These are phyloP conservation scores for Dicaeum eximium DNA, from an alignment of 2,113 vertebrate species.

Conservation along the genomic window DNA sequence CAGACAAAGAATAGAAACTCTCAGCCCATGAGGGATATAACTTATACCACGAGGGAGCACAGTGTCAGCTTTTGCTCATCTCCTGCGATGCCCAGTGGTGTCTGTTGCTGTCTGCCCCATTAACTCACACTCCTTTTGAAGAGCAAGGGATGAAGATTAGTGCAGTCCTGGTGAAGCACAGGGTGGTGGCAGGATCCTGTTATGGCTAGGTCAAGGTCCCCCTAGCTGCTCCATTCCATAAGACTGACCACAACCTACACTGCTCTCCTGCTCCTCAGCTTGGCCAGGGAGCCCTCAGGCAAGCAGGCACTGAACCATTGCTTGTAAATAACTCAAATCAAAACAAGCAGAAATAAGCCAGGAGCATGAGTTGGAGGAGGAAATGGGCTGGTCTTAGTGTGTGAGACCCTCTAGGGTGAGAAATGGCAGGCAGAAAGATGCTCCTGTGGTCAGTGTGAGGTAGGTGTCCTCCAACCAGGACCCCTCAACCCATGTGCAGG, in stretches of 20 bases:
- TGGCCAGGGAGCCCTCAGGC: not conserved
- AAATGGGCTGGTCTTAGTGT: not conserved
- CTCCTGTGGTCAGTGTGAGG: rapidly evolving
- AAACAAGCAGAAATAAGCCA: not conserved
- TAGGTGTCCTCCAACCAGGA: not conserved
- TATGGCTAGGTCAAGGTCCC: not conserved
- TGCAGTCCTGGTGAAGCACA: not conserved
- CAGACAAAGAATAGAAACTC: not conserved
- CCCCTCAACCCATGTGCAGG: rapidly evolving
- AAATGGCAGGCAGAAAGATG: not conserved
- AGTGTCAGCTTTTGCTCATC: not conserved
- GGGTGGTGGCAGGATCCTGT: not conserved
- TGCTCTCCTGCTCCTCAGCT: not conserved
- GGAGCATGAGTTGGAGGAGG: not conserved
- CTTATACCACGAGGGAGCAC: not conserved
- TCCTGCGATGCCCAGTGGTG: rapidly evolving
- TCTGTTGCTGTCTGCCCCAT: not conserved
- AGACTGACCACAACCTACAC: not conserved
- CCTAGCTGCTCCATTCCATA: not conserved
- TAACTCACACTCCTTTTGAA: not conserved
- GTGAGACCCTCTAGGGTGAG: not conserved
- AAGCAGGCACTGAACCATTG: not conserved
- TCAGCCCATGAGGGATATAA: not conserved
- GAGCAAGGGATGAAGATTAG: not conserved
- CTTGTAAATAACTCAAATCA: not conserved